phyloP scores from a whole-genome alignment of 1,140 invertebrate species.

The Batillaria attramentaria region DNA sequence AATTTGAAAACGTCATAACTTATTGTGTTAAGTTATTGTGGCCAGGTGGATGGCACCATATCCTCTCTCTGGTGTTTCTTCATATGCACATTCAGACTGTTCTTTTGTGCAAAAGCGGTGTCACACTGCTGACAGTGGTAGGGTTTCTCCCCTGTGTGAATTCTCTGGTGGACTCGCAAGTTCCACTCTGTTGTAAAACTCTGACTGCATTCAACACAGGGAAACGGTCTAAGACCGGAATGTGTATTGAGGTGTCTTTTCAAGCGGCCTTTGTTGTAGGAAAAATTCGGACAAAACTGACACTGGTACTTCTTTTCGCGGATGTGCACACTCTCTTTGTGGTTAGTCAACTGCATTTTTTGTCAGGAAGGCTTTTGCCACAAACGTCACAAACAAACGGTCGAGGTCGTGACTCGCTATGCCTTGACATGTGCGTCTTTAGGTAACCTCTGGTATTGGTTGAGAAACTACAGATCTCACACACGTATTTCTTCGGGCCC shows the following conservation, averaged over 20 bases:
- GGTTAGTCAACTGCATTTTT: neutral
- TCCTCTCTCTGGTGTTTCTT: neutral
- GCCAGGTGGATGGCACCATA: neutral
- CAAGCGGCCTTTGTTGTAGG: neutral
- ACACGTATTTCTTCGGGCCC: too few species aligned
- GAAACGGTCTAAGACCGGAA: neutral
- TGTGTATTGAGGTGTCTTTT: neutral
- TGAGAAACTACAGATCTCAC: neutral
- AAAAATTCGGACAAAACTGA: neutral
- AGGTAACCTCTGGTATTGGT: neutral
- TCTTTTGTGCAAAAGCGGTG: too few species aligned
- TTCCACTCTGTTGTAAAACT: neutral
- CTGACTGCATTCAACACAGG: slow-evolving; percentile 5
- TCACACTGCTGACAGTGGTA: too few species aligned
- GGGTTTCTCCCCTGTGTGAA: too few species aligned
- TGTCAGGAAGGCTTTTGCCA: neutral
- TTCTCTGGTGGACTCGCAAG: slow-evolving; percentile 5
- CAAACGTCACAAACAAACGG: neutral
- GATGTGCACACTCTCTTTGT: neutral
- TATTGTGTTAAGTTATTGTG: neutral
- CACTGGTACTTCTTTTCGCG: neutral
- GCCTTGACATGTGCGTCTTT: neutral
- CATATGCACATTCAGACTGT: slow-evolving; percentile 9
- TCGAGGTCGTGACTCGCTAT: neutral
- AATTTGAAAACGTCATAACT: neutral